A percentile compares a stretch with the other conserved stretches of the same genome.
These are phyloP conservation scores for Esox niger DNA, from an alignment of 2,113 vertebrate genomes.

Conservation along the genomic window DNA sequence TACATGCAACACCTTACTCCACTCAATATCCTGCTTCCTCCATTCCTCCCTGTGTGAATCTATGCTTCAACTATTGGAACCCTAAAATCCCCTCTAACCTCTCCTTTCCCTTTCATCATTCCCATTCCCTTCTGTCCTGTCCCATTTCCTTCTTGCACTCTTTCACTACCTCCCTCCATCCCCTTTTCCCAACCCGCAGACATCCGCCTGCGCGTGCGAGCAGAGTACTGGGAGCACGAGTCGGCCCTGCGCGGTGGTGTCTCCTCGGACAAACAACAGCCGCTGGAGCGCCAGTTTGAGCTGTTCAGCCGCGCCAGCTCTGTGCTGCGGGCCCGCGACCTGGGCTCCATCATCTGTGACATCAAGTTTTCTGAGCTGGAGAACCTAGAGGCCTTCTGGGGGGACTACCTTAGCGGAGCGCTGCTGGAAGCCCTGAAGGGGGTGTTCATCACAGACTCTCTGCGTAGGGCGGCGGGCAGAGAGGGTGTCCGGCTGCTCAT, in stretches of 20 bases:
- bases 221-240: conserved; percentile 86
- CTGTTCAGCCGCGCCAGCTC: conserved; percentile 84
- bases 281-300: conserved; percentile 83
- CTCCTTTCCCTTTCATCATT: neutral
- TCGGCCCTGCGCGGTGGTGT: conserved; percentile 80
- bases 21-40: conserved; percentile 16
- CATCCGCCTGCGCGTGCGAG: conserved; percentile 84
- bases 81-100: neutral
- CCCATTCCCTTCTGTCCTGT: conserved; percentile 12
- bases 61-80: neutral
- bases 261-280: conserved; percentile 81
- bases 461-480: conserved; percentile 81
- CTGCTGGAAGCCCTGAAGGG: conserved; percentile 86
- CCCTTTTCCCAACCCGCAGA: conserved; percentile 65
- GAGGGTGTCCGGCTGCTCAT: conserved; percentile 85
- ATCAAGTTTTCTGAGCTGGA: conserved; percentile 91
- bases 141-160: neutral
- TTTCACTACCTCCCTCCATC: conserved; percentile 20
- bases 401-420: conserved; percentile 86
- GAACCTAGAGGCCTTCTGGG: conserved; percentile 91
- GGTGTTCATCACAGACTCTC: conserved; percentile 87
- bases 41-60: neutral
- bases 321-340: conserved; percentile 81
- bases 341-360: conserved; percentile 88
- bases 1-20: neutral